Base-by-base conservation (phyloP, 2,888 invertebrate genomes). In the Leucania comma region DNA sequence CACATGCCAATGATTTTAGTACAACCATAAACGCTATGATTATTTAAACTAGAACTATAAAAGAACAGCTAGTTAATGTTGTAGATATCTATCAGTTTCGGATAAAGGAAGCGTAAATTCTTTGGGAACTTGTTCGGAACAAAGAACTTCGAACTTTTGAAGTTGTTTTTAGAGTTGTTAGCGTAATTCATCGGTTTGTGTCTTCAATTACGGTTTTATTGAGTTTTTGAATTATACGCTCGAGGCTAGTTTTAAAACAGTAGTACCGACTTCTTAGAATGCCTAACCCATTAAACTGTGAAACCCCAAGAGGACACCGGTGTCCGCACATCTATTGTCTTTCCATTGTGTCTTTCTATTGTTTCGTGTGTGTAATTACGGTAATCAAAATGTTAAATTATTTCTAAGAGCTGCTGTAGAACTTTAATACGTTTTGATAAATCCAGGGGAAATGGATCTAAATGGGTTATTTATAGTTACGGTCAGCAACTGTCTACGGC, bases 1-100 rank as follows among this genome's bases (percentile, higher is more conserved):
- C 80, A 88, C 87, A 89, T 86, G 81, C 82, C 84, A 87, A 86
- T 82, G 83, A 78, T 83, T 87, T 86, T 87, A 88, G 74, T 83
- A 72, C 84, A 71, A 78, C 72, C 56, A 57, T 82, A 85, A 85
- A 83, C 68, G 75, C 80, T 80, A 78, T 79, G 77, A 83, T 82
- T 83, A 82, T 80, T 81, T 79, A 84, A 78, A 80, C 79, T 75
- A 82, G 78, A 76, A 76, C 84, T 81, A 81, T 85, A 82, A 83
- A 85, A 85, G 67, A 74, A 85, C 75, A 72, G 69, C 74, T 60
- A 72, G 72, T 83, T 78, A 67, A 85, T 66, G 70, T 42, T 57
- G 46, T 63, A 82, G 84, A 85, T 84, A 78, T 66, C 59, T 73
- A 81, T 84, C 84, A 70, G 72, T 80, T 62, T 64, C 32, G 65